Evolutionary conservation across 2,113 vertebrate genomes (phyloP), one percentile per base, ranked within the genome.

Genomic region (Coregonus clupeaformis): DNA sequence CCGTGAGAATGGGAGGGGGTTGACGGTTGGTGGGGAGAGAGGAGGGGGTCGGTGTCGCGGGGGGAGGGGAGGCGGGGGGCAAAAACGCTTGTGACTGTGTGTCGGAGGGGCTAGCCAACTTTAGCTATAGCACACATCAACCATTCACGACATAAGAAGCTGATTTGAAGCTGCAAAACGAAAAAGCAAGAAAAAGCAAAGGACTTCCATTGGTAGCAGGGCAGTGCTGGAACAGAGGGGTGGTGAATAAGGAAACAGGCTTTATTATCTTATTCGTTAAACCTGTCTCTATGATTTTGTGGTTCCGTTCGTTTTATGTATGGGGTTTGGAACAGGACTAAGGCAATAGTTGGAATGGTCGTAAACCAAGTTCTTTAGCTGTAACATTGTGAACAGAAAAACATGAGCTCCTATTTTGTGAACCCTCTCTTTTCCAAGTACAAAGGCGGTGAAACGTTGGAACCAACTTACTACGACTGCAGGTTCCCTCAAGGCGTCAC

Each of bases 391-490:
- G 69, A 68, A 73, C 49, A 49, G 52, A 71, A 73, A 77, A 78
- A 82, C 27, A 95, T 95, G 94, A 95, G 94, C 81, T 95, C 94
- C 85, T 95, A 95, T 89, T 95, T 95, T 88, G 94, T 95, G 73
- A 95, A 95, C 86, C 94, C 94, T 84, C 93, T 95, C 67, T 95
- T 94, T 89, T 95, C 94, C 89, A 95, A 95, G 88, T 95, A 95
- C 93, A 95, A 95, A 94, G 91, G 93, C 89, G 93, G 93, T 77
- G 94, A 95, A 82, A 92, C 94, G 77, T 84, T 99, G 94, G 97
- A 98, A 78, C 96, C 97, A 93, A 97, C 96, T 94, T 98, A 97
- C 93, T 99, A 99, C 95, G 97, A 99, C 94, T 98, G 97, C 96
- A 93, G 97, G 91, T 99, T 99, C 92, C 97, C 97, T 85, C 97